phyloP scores from a whole-genome alignment of 2,888 invertebrate species.

The Euproctis similis region DNA sequence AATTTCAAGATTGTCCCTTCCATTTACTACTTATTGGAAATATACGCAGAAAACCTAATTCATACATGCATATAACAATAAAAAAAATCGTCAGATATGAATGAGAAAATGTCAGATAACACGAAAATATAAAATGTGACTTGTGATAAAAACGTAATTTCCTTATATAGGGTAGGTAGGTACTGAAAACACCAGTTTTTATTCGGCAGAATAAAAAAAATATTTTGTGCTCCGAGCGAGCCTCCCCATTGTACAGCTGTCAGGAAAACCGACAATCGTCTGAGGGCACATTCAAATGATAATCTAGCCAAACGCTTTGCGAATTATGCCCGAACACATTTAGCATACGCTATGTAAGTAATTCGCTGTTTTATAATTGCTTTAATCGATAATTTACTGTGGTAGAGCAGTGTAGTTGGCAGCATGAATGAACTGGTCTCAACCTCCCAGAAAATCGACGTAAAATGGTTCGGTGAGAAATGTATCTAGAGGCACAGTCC shows the following conservation, averaged over 20 bases:
- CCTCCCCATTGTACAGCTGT: constrained; percentile 60
- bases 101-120: constrained; percentile 34
- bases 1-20: too few relatives aligned
- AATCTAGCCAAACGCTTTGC: constrained; percentile 67
- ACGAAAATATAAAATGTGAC: constrained; percentile 40
- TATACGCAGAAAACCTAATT: too few relatives aligned
- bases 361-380: too few relatives aligned
- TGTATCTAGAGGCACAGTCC: too few relatives aligned
- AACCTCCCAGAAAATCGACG: too few relatives aligned
- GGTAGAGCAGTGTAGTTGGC: too few relatives aligned
- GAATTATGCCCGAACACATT: constrained; percentile 39
- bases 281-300: constrained; percentile 72
- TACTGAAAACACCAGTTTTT: constrained; percentile 48
- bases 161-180: constrained; percentile 31
- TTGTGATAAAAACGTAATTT: constrained; percentile 61
- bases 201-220: constrained; percentile 49
- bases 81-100: constrained; percentile 29
- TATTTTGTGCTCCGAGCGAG: constrained; percentile 45
- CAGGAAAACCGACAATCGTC: constrained; percentile 67
- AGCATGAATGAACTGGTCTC: too few relatives aligned
- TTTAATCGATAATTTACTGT: too few relatives aligned
- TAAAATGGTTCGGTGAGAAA: too few relatives aligned
- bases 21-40: too few relatives aligned
- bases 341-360: constrained; percentile 29
- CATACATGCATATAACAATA: constrained; percentile 16